Base-by-base conservation (phyloP, 2,797 vertebrate species). In the Crocidura indochinensis region DNA sequence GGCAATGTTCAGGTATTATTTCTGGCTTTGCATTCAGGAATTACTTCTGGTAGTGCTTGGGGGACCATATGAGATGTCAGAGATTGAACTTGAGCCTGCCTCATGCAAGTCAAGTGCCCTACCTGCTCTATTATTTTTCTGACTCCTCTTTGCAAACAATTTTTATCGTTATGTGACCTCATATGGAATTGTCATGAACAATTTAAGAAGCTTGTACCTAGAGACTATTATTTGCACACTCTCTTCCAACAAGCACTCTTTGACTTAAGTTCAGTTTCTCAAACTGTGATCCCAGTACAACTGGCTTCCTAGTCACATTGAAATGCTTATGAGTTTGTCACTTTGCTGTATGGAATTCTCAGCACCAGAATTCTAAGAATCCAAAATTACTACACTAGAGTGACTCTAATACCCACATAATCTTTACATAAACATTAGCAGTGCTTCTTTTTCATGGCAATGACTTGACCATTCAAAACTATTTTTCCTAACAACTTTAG, bases 291-390 rank as follows among this genome's bases (percentile, higher is more conserved):
- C 24, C 65, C 10, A 6, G 10, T 8, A n/a, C 26, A 83, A 31
- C 15, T 86, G 10, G 26, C 51, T 78, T 87, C 31, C 78, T 49
- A 77, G 68, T 91, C 24, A 91, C 31, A 47, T 92, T 53, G 62
- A 82, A 92, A 56, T 69, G 19, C 24, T 92, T 56, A 67, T 85
- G 24, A 84, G 56, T 88, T 87, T 76, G 15, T 72, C 83, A 76
- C 24, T 20, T 2, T 44, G 8, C 1, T 29, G 46, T 44, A 49
- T 51, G 29, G n/a, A 53, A 90, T 89, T 87, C 75, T 90, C 9
- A 64, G 20, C 20, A 31, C 78, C 62, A 67, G 26, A 44, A 3
- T 91, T 90, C 24, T 72, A 69, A 72, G 60, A 80, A 17, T 65
- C 62, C 29, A 24, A 8, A 84, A 85, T 20, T 67, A 84, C 44